Evolutionary conservation across 53 echinoderm and acorn worm genomes (phyloP), one percentile per base, ranked within the genome.

Genomic region (Patiria pectinifera): DNA sequence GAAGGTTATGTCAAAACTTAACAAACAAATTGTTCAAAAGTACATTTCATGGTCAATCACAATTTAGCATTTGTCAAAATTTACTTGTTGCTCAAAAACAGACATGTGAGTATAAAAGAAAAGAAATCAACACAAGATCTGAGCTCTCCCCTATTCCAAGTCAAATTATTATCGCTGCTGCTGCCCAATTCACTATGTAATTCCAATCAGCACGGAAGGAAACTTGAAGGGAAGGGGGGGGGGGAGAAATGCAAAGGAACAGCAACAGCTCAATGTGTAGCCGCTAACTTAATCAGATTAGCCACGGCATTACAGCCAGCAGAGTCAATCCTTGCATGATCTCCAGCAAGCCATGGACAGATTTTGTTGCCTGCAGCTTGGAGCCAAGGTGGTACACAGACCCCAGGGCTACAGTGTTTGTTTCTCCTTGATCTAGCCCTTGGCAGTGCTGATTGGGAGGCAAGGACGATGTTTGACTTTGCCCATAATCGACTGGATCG

Each of bases 211-310:
- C 26, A 76, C 3, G 5, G 48, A 4, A 82, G 60, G 22, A 59
- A 82, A 81, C 7, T 47, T 81, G 11, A 47, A 0, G 3, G 8
- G 2, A 53, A 53, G 10, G 66, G 66, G 66, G 66, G 66, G 66
- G 66, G 66, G 63, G 63, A 82, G 7, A 82, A 59, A 21, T 12
- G 13, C 23, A 4, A 21, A 59, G 53, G n/a, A 21, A 82, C 59
- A 59, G 83, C 60, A 60, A 82, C 83, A 82, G 60, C 83, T 60
- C 60, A 82, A 7, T 11, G 59, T 82, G 58, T 59, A 82, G n/a
- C n/a, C 24, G 3, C 83, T 53, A 58, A 82, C 24, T 6, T 79
- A 79, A 79, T 79, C 80, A 47, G 80, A 79, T 79, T 79, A 79
- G 43, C 80, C 48, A 47, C 80, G 80, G 80, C 4, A 79, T 79